Conservation (phyloP, 2,113 vertebrate genomes). For the Castor canadensis region DNA sequence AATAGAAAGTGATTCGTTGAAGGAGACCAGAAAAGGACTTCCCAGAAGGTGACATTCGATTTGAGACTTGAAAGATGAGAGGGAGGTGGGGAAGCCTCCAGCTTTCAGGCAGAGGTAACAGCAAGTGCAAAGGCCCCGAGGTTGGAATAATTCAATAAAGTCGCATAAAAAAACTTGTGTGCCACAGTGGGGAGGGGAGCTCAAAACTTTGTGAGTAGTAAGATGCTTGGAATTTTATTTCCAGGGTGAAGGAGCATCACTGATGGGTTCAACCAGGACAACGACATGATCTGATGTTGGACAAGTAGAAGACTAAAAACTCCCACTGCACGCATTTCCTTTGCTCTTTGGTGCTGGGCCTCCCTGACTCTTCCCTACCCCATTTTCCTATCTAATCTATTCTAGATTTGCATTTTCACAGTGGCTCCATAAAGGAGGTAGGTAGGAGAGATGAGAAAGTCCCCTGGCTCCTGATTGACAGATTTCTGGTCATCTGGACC, state of each 20-base stretch:
- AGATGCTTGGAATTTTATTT: background rate
- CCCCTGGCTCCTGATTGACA: background rate
- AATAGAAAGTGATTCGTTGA: background rate
- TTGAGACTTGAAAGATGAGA: background rate
- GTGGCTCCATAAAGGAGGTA: fast-evolving
- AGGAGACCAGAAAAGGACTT: background rate
- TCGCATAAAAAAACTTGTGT: background rate
- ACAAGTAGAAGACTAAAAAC: background rate
- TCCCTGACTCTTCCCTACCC: fast-evolving
- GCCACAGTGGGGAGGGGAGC: background rate
- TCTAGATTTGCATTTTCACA: background rate
- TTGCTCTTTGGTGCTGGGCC: background rate
- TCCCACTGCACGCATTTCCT: background rate
- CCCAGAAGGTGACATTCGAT: background rate
- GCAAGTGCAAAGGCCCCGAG: background rate
- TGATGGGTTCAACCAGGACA: background rate
- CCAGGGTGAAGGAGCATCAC: background rate
- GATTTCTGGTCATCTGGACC: background rate
- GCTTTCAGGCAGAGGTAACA: background rate
- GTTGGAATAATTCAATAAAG: background rate
- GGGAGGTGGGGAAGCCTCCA: background rate
- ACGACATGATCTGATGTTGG: too few species aligned
- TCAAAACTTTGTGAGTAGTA: background rate
- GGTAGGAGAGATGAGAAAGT: background rate
- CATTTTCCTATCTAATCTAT: background rate